These are phyloP conservation scores for Drosophila biarmipes DNA, from an alignment of 1,140 invertebrate genomes.

Conservation along the genomic window DNA sequence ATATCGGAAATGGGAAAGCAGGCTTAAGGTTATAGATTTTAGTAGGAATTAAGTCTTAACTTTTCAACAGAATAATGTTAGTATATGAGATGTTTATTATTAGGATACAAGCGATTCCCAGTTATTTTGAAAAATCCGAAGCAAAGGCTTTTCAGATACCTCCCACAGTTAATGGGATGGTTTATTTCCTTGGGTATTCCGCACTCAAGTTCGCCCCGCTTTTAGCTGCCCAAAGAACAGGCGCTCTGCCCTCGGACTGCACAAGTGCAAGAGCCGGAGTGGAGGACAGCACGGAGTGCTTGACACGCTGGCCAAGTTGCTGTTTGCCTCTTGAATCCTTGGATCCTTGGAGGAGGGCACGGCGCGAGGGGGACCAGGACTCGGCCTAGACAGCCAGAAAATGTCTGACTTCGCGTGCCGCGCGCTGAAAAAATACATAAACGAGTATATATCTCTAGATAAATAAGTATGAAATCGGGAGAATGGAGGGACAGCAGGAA, in stretches of 20 bases:
- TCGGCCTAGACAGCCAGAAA: constrained; percentile 52
- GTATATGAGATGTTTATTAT: no score
- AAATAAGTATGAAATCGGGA: constrained; percentile 13
- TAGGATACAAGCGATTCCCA: no score
- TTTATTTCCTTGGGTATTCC: no score
- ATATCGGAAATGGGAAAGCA: no score
- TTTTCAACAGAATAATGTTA: no score
- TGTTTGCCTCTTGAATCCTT: constrained; percentile 40
- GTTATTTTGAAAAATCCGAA: not conserved
- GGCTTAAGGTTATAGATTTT: no score
- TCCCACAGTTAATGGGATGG: not conserved
- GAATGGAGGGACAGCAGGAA: constrained; percentile 16
- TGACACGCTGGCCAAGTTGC: constrained; percentile 51
- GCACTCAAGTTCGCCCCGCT: not conserved
- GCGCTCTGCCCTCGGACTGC: constrained; percentile 45
- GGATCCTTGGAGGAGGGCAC: constrained; percentile 30
- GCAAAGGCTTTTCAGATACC: not conserved
- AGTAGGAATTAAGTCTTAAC: no score
- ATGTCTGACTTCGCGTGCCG: constrained; percentile 39
- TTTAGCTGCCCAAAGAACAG: constrained; percentile 5
- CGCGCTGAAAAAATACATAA: constrained; percentile 27
- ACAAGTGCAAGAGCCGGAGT: constrained; percentile 16
- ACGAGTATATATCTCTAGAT: constrained; percentile 8
- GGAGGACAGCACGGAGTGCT: constrained; percentile 18
- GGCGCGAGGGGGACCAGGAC: constrained; percentile 37